Base-by-base conservation (phyloP, 2,797 vertebrate genomes). In the Phoebastria nigripes region DNA sequence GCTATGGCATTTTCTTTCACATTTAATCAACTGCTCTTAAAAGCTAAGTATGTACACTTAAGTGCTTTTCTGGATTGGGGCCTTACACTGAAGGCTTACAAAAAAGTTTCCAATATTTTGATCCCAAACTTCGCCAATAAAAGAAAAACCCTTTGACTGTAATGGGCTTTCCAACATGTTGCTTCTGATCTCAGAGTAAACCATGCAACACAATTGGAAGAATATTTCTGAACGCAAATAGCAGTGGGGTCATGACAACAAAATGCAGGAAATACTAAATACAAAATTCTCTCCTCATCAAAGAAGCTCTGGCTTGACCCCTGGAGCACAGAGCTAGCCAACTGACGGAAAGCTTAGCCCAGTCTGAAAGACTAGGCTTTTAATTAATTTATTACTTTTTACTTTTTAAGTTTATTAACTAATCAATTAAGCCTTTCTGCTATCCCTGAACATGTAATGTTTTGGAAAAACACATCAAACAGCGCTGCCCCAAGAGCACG, bases 61-160 rank as follows among this genome's bases (percentile, higher is more conserved):
- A 87, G 62, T 76, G 73, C 42, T 94, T 72, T 90, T 89, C 74
- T 79, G 87, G 54, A 66, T 2, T 65, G n/a, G 12, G 21, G 62
- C 14, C 81, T 81, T 87, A 54, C 12, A 85, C 26, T 5, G 24
- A 95, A 86, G 46, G 22, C 26, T 89, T 9, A 35, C 82, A 63
- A 89, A 94, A 84, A 59, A 31, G 15, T 80, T 92, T 91, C 67
- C 13, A 80, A 18, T 73, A 63, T 76, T 84, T 77, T 47, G 58
- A 59, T 67, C 29, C 56, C 25, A 80, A 87, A 47, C 22, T 33
- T 54, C 61, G 31, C 26, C 29, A 89, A 51, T 31, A 59, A 82
- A 69, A 35, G 28, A 85, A 86, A 84, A 84, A 3, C 15, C 2
- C 26, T 71, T 67, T 29, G n/a, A 83, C 73, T 86, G 69, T 55